Conservation (phyloP, 2,797 vertebrate species). For the Falco peregrinus region DNA sequence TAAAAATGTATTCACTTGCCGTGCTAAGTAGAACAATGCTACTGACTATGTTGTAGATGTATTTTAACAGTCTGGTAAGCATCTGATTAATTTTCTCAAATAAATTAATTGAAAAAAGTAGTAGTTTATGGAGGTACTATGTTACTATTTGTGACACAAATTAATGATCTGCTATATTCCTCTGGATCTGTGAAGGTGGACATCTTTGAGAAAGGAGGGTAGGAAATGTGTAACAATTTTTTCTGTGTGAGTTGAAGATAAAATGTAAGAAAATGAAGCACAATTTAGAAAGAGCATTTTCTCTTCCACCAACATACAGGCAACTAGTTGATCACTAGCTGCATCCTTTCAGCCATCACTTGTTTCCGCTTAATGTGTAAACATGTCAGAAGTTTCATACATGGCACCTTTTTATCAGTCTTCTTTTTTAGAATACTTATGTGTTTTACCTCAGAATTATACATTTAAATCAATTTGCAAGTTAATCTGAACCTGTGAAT, state of each 20-base stretch:
- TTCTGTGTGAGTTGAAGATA: neutral
- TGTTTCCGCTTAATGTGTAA: neutral
- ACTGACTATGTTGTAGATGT: neutral
- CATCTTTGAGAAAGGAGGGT: neutral
- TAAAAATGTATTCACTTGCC: neutral
- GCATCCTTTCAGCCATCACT: neutral
- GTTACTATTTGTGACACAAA: neutral
- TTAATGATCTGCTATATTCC: neutral
- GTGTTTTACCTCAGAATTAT: neutral
- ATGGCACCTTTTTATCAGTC: neutral
- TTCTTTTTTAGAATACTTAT: neutral
- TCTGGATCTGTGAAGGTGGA: neutral
- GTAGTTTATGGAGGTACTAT: neutral
- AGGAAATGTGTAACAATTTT: neutral
- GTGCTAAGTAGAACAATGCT: neutral
- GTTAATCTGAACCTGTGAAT: neutral
- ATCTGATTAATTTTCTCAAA: neutral
- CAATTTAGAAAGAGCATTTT: neutral
- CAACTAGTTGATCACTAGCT: neutral
- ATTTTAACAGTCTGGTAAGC: neutral
- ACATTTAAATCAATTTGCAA: neutral
- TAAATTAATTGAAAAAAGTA: neutral
- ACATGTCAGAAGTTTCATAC: neutral
- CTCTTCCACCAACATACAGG: rapidly evolving
- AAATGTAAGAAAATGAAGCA: neutral